A percentile compares a stretch with the other conserved stretches of the same genome.
These are phyloP conservation scores for Perdita meconis DNA, from an alignment of 2,888 invertebrate species.

Conservation along the genomic window DNA sequence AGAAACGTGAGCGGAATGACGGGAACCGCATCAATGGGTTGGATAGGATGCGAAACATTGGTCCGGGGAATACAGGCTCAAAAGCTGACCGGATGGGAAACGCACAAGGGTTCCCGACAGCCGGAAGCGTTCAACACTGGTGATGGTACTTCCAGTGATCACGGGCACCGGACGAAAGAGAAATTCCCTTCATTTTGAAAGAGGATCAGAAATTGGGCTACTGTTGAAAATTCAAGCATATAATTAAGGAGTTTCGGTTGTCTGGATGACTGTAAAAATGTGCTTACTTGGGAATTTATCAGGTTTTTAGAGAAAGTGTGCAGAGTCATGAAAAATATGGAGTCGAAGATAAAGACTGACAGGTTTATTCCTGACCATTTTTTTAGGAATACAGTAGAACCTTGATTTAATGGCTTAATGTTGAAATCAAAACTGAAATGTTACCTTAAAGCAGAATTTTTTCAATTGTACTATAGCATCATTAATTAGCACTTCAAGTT, in stretches of 20 bases:
- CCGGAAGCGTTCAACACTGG: constrained; percentile 63
- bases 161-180: constrained; percentile 47
- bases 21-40: constrained; percentile 29
- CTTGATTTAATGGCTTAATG: too few relatives aligned
- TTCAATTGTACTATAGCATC: too few relatives aligned
- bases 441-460: too few relatives aligned
- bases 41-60: constrained; percentile 63
- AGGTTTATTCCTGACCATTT: too few relatives aligned
- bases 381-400: too few relatives aligned
- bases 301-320: too few relatives aligned
- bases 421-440: too few relatives aligned
- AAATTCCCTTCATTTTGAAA: not conserved
- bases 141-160: constrained; percentile 35
- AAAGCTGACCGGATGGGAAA: constrained; percentile 69
- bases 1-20: constrained; percentile 12
- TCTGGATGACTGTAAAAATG: too few relatives aligned
- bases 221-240: not conserved
- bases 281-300: too few relatives aligned
- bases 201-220: not conserved
- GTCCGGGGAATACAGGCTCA: constrained; percentile 55
- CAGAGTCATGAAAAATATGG: too few relatives aligned
- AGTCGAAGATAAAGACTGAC: too few relatives aligned
- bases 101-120: constrained; percentile 60
- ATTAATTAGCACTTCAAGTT: too few relatives aligned
- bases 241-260: not conserved